Percentiles rank a stretch among this genome's conserved stretches.
Evolutionary conservation across 2,797 vertebrate genomes (phyloP).

Genomic region (Oreonectes daqikongensis): DNA sequence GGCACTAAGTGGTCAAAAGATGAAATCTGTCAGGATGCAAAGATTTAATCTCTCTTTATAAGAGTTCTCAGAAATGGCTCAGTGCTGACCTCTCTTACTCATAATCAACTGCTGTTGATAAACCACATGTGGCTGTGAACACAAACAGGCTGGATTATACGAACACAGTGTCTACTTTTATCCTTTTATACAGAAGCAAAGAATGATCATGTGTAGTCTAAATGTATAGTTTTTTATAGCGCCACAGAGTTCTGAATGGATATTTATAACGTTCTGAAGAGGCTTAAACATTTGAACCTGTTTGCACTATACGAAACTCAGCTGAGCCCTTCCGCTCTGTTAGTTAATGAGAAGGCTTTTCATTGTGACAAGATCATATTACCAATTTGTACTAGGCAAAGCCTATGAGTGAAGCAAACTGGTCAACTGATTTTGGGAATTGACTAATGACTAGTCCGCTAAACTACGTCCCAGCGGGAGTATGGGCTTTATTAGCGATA

Average conservation of each 20-base stretch:
- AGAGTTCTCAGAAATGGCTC: slow-evolving; percentile 35
- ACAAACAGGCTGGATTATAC: slow-evolving; percentile 7
- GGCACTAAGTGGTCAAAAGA: slow-evolving; percentile 32
- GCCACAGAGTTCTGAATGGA: background rate
- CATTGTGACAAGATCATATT: slow-evolving; percentile 62
- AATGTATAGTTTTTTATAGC: background rate
- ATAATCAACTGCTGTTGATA: slow-evolving; percentile 25
- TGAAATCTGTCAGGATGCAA: slow-evolving; percentile 26
- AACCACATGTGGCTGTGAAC: slow-evolving; percentile 14
- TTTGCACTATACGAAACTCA: slow-evolving; percentile 57
- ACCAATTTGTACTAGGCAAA: slow-evolving; percentile 55
- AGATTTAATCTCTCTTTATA: slow-evolving; percentile 40
- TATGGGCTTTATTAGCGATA: slow-evolving; percentile 33
- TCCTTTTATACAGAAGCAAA: background rate
- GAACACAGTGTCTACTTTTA: background rate
- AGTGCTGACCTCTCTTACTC: slow-evolving; percentile 5
- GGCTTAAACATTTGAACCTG: slow-evolving; percentile 43
- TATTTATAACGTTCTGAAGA: slow-evolving; percentile 3
- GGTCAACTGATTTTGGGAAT: slow-evolving; percentile 63
- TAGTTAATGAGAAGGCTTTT: slow-evolving; percentile 66
- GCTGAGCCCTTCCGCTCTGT: slow-evolving; percentile 37
- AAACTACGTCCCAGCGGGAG: slow-evolving; percentile 29
- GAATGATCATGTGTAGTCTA: background rate
- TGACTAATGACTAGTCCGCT: slow-evolving; percentile 56
- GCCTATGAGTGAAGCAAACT: slow-evolving; percentile 49